Base-by-base conservation (phyloP, 2,888 invertebrate genomes). In the Pimpla rufipes region DNA sequence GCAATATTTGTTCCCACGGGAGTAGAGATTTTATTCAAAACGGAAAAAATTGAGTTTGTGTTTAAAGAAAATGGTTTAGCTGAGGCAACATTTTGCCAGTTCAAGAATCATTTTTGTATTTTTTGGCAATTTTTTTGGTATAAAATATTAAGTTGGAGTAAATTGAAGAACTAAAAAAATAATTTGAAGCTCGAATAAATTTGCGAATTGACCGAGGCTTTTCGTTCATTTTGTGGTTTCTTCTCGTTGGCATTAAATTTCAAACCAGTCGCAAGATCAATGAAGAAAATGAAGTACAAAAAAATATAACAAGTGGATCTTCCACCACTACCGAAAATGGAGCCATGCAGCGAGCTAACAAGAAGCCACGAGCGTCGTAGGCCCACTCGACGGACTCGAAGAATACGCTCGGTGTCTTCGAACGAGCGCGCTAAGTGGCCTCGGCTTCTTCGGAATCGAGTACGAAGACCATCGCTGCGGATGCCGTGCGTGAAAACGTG, bases 391-490 rank as follows among this genome's bases (percentile, higher is more conserved):
- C 16, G 18, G 62, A 59, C 64, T 67, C 50, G 66, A 74, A 62
- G 29, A 76, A 16, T 29, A 59, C 40, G 40, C 79, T 74, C 74
- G 68, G 64, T 57, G 67, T 42, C 57, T 67, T 59, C 16, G 57
- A 35, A 42, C 59, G 59, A 18, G 47, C 35, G 59, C 57, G 57
- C 71, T 47, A 66, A 74, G 66, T 76, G 71, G 71, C 76, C 45
- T 45, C 52, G 23, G 62, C 47, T 18, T 40, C 23, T 35, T 52
- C 62, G 16, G 37, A 40, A 62, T 62, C 62, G 62, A 18, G 35
- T 37, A 62, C 62, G 16, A 62, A 62, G 40, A 35, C 10, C 62
- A 18, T 62, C 16, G 18, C 37, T 18, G 18, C 10, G 4, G 2
- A 62, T 62, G 18, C 37, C 18, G 55, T 4, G 50, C 50, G 50